Conservation (phyloP, 2,888 invertebrate species). For the Rhyacophila evoluta region DNA sequence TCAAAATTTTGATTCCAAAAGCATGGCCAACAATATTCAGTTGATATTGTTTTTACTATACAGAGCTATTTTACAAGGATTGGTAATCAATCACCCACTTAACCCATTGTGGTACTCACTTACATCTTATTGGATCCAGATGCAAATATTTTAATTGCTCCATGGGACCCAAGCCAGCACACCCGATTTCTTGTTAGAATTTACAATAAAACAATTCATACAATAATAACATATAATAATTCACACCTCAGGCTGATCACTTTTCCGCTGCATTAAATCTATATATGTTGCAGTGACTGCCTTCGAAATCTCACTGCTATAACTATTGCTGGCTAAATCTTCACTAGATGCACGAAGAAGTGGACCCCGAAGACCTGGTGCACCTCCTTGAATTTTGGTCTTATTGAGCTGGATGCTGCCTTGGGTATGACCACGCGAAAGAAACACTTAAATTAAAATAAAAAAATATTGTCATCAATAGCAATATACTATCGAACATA, state of each 20-base stretch:
- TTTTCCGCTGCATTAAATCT: conserved; percentile 27
- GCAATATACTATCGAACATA: no score
- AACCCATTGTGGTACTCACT: no score
- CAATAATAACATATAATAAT: no score
- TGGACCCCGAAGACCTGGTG: background rate
- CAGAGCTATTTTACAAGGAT: no score
- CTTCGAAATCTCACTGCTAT: background rate
- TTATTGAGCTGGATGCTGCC: conserved; percentile 17
- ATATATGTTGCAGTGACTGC: conserved; percentile 20
- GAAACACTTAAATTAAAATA: background rate
- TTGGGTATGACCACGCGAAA: conserved; percentile 29
- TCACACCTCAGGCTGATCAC: background rate
- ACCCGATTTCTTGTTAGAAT: no score
- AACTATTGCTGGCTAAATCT: background rate
- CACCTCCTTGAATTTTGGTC: background rate
- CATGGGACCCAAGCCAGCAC: no score
- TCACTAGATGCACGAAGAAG: background rate
- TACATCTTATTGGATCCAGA: no score
- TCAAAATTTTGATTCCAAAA: no score
- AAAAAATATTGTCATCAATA: background rate
- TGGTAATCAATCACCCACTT: no score
- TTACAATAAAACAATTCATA: no score
- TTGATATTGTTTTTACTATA: no score
- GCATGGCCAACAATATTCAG: no score
- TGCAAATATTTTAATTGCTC: background rate